Evolutionary conservation across 2,888 invertebrate species (phyloP), one percentile per base, ranked within the genome.

Genomic region (Hydraecia micacea): DNA sequence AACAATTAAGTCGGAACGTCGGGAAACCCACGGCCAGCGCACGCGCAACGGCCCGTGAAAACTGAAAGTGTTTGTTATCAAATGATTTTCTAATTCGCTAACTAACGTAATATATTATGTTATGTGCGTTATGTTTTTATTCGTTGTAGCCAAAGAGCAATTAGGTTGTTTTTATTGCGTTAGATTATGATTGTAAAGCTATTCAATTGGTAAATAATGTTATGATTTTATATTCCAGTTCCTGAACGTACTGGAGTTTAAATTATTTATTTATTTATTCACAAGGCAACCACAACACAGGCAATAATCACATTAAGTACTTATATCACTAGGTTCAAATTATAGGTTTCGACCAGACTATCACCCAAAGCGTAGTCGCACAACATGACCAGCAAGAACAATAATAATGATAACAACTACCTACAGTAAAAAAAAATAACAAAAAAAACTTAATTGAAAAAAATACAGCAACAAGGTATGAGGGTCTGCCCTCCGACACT

Each of bases 61-160:
- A 91, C 86, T 86, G 92, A 92, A 92, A 91, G 92, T 87, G 89
- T 86, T 86, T 74, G 79, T 83, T 84, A 83, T 76, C 83, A 86
- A 75, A 84, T 73, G 39, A 71, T 80, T 87, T 85, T 79, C 80
- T 80, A 83, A 86, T 83, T 75, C 52, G 60, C 42, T 58, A 75
- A 83, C 73, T 62, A 70, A 75, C 36, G 62, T 79, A 81, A 79
- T 75, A 46, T 0, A 63, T 79, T 83, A 79, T 76, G 67, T 77
- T 79, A 72, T 74, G 67, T 62, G 52, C 46, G 32, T 71, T 75
- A 63, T 67, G 73, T 73, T 77, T 71, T 66, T 46, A 71, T 63
- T 63, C 0, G 25, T 49, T 62, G 15, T 36, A 63, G n/a, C n/a
- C n/a, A n/a, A n/a, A n/a, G 36, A 36, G 36, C 11, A 63, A 36